Evolutionary conservation across 1,140 invertebrate species (phyloP), one percentile per base, ranked within the genome.

Genomic region (Formica selysi): DNA sequence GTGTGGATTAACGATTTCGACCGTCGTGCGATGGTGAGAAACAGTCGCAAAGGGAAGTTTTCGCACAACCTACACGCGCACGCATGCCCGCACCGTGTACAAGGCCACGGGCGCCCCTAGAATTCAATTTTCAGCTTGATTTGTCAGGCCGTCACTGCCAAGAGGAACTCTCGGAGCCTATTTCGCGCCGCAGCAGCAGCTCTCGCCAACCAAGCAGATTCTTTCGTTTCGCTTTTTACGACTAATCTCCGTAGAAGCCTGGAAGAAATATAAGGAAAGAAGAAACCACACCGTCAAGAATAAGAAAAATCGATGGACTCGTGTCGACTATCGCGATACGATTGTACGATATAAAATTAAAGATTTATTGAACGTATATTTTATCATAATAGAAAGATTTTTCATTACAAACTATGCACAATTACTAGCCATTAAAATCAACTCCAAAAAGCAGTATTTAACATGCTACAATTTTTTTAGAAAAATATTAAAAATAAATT

Each of bases 81-180:
- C 29, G 19, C 26, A 79, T 85, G 67, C 89, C 65, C 74, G 87
- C 85, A 64, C 38, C 29, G 74, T 68, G 79, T 59, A 48, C 88
- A 85, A 89, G 85, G 88, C 89, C 81, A 89, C 76, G 61, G 71
- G 84, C 85, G 86, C 80, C 92, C 90, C 90, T 84, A 95, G 93
- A 94, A 94, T 94, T 94, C 93, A 94, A 94, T 94, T 94, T 94
- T 94, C 93, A 94, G 94, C 93, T 94, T 94, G 93, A 94, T 94
- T 94, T 94, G 93, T 94, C 94, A 94, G 93, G 90, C 91, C 92
- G 92, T 93, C 93, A 92, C 86, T 78, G 87, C 54, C 91, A 90
- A 85, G 70, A 89, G 88, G 84, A 93, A 91, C 84, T 87, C 81
- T 76, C 87, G 89, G 86, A 93, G 86, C 92, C 92, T 91, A 93